Conservation (phyloP, 2,888 invertebrate species). For the Cosmia pyralina region DNA sequence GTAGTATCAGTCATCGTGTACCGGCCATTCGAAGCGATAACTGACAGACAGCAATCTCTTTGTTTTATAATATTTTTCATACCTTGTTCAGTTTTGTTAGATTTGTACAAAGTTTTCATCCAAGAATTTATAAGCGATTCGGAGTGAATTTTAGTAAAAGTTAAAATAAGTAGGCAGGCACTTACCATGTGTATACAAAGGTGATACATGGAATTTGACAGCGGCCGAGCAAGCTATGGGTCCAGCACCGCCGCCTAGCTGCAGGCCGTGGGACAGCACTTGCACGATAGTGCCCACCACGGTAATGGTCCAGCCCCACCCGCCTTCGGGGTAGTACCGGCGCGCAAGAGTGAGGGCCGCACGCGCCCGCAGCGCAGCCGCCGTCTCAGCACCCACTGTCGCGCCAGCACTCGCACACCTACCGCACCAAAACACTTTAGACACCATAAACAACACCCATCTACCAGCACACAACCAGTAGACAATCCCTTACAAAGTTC, state of each 20-base stretch:
- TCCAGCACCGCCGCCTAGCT: constrained; percentile 92
- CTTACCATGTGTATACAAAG: constrained; percentile 91
- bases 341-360: constrained; percentile 92
- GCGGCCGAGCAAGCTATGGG: constrained; percentile 92
- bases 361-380: constrained; percentile 89
- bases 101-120: background rate
- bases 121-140: background rate
- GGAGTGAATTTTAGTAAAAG: background rate
- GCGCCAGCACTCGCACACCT: constrained; percentile 89
- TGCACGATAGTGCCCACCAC: constrained; percentile 93
- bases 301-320: constrained; percentile 96
- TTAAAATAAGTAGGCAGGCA: background rate
- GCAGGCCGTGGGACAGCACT: constrained; percentile 93
- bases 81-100: background rate
- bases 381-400: constrained; percentile 85
- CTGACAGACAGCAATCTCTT: constrained; percentile 28
- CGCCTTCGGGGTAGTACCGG: constrained; percentile 96
- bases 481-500: constrained; percentile 58
- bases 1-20: constrained; percentile 31
- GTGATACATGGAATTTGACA: constrained; percentile 91
- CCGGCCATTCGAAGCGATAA: constrained; percentile 12
- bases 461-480: constrained; percentile 56
- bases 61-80: constrained; percentile 7
- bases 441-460: constrained; percentile 55
- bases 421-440: constrained; percentile 76